These are phyloP conservation scores for Drosophila yooni DNA, from an alignment of 2,888 invertebrate genomes.

Conservation along the genomic window DNA sequence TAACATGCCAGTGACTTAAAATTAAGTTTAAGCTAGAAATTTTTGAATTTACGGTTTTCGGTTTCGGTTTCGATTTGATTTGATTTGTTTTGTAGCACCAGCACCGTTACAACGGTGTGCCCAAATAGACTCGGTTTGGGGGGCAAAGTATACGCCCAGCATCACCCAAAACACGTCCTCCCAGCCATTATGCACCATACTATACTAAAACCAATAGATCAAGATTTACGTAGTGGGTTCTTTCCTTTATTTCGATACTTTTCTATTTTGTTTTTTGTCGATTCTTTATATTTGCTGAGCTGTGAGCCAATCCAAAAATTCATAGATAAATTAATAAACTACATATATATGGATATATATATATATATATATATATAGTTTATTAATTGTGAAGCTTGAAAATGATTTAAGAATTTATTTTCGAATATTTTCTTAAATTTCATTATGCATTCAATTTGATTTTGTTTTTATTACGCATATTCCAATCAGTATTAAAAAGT, in stretches of 20 bases:
- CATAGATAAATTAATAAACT: not conserved
- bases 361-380: slow-evolving; percentile 1
- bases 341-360: not conserved
- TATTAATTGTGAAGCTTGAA: slow-evolving; percentile 26
- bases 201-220: slow-evolving; percentile 18
- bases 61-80: slow-evolving; percentile 56
- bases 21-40: slow-evolving; percentile 48
- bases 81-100: slow-evolving; percentile 58
- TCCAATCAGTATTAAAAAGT: slow-evolving; percentile 22
- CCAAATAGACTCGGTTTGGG: slow-evolving; percentile 16
- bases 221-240: slow-evolving; percentile 17
- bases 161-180: slow-evolving; percentile 7
- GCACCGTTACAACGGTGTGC: slow-evolving; percentile 20
- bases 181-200: slow-evolving; percentile 42
- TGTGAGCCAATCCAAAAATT: slow-evolving; percentile 9
- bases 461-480: slow-evolving; percentile 10
- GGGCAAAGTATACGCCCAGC: slow-evolving; percentile 5
- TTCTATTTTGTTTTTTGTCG: not conserved
- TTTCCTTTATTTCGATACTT: not conserved
- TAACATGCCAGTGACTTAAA: slow-evolving; percentile 30
- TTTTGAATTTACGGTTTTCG: slow-evolving; percentile 60
- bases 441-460: slow-evolving; percentile 4
- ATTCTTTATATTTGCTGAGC: slow-evolving; percentile 9
- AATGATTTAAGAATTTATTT: too few relatives aligned
- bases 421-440: slow-evolving; percentile 7